Percentiles rank a stretch among this genome's conserved stretches.
phyloP scores from a whole-genome alignment of 2,888 invertebrate genomes.

The Emesis russula region DNA sequence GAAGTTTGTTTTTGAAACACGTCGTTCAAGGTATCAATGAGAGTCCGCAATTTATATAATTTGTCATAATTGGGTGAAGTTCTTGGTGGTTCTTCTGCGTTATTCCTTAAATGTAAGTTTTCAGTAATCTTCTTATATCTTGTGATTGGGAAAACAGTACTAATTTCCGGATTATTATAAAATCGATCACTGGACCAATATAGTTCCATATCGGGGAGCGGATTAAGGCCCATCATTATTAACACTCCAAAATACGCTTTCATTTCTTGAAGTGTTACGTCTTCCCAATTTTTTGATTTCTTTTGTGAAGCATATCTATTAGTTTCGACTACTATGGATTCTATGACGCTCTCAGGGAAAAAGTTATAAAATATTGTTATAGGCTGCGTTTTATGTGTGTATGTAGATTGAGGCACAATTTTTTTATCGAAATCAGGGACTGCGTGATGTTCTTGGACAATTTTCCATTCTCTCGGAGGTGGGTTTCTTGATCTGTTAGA shows the following conservation, averaged over 20 bases:
- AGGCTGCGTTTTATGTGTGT: constrained; percentile 15
- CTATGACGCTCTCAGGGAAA: constrained; percentile 5
- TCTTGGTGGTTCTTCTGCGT: constrained; percentile 47
- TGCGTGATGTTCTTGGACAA: too few relatives aligned
- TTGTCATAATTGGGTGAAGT: constrained; percentile 47
- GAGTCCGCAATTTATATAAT: constrained; percentile 60
- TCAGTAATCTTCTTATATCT: constrained; percentile 70
- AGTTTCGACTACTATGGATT: constrained; percentile 5
- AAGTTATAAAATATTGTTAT: constrained; percentile 10
- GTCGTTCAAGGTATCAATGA: constrained; percentile 43
- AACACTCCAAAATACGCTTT: constrained; percentile 86
- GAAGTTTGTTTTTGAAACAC: not conserved
- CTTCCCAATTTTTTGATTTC: not conserved
- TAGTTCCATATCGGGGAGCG: constrained; percentile 70
- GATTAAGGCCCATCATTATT: constrained; percentile 88
- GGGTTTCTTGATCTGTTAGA: too few relatives aligned
- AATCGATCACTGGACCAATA: too few relatives aligned
- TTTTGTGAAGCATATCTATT: not conserved
- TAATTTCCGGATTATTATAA: constrained; percentile 85
- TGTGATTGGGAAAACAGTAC: constrained; percentile 78
- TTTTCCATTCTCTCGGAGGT: too few relatives aligned
- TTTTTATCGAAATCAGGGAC: not conserved
- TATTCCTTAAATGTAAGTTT: constrained; percentile 58
- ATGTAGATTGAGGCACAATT: constrained; percentile 9
- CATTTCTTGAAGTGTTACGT: not conserved